phyloP scores from a whole-genome alignment of 1,140 invertebrate genomes.

The Diabrotica virgifera region DNA sequence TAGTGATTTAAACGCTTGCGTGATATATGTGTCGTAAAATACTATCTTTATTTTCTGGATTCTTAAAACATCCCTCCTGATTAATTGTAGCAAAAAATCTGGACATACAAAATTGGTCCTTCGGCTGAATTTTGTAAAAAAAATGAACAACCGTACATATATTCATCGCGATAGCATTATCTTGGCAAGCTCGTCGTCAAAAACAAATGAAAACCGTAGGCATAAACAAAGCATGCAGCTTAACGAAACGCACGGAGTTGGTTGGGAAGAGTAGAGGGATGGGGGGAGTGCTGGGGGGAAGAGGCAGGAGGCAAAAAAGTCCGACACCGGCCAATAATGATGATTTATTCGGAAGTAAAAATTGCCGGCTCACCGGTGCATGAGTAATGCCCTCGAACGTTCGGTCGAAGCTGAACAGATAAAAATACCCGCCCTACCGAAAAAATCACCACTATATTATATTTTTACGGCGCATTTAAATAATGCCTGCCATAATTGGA shows the following conservation, averaged over 20 bases:
- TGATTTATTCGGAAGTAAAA: conserved; percentile 43
- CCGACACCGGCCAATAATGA: conserved; percentile 41
- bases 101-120: not conserved
- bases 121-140: not conserved
- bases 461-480: conserved; percentile 39
- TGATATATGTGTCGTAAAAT: no score
- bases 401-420: conserved; percentile 33
- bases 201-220: conserved; percentile 34
- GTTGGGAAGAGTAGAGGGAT: not conserved
- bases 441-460: conserved; percentile 39
- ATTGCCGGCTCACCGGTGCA: conserved; percentile 41
- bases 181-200: conserved; percentile 30
- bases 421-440: conserved; percentile 25
- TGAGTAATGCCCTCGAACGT: conserved; percentile 40
- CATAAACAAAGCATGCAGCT: conserved; percentile 35
- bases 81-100: no score
- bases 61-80: no score
- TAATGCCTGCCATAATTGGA: conserved; percentile 36
- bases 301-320: not conserved
- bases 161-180: conserved; percentile 18
- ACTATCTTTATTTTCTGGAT: no score
- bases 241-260: conserved; percentile 16
- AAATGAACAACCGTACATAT: conserved; percentile 7
- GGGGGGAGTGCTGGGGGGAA: not conserved
- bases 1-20: no score